Conservation (phyloP, 2,797 vertebrate genomes). For the Nyctalus aviator region DNA sequence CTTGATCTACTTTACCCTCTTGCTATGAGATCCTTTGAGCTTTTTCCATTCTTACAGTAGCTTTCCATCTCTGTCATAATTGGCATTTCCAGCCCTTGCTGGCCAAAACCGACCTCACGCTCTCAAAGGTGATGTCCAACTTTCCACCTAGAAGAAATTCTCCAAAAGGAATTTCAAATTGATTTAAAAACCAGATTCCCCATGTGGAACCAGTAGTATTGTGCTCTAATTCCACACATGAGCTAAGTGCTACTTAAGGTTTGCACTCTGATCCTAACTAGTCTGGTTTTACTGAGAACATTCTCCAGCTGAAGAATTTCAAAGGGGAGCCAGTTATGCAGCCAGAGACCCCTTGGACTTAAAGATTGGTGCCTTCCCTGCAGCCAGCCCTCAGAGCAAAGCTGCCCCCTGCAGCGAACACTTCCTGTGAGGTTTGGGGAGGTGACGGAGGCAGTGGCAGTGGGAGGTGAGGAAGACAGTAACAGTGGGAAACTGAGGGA, state of each 20-base stretch:
- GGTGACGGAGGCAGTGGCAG: background rate
- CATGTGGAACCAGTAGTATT: conserved; percentile 11
- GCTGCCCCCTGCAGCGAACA: background rate
- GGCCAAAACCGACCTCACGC: background rate
- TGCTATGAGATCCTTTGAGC: background rate
- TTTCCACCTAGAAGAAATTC: conserved; percentile 52
- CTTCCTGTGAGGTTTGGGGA: accelerated
- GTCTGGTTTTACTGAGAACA: conserved; percentile 67
- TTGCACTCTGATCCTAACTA: conserved; percentile 31
- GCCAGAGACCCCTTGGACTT: background rate
- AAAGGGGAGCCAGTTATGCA: background rate
- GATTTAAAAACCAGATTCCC: conserved; percentile 45
- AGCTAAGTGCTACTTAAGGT: conserved; percentile 82
- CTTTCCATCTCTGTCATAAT: background rate
- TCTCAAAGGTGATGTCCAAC: conserved; percentile 13
- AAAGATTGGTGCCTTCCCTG: background rate
- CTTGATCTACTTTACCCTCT: background rate
- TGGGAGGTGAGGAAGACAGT: background rate
- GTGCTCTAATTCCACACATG: conserved; percentile 69
- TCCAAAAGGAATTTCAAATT: conserved; percentile 33
- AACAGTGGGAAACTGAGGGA: background rate
- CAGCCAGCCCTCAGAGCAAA: background rate
- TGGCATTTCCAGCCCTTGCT: background rate
- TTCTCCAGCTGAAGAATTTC: conserved; percentile 49
- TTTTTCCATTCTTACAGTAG: background rate